Evolutionary conservation across 1,140 invertebrate genomes (phyloP), one percentile per base, ranked within the genome.

Genomic region (Calephelis nemesis): DNA sequence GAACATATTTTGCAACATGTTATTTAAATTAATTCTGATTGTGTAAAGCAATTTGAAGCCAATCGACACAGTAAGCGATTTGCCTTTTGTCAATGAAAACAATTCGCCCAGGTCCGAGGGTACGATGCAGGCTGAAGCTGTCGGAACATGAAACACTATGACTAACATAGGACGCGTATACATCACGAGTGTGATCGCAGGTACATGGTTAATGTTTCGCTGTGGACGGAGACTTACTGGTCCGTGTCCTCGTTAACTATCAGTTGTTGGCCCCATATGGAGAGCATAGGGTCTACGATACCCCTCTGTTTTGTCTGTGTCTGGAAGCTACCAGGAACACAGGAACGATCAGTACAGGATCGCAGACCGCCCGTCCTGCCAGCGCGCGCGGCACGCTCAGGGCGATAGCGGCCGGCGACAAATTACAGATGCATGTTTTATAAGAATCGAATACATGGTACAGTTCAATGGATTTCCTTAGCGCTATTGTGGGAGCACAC

Each of bases 271-370:
- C 97, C 97, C 97, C 97, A 98, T 95, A 98, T 98, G 93, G 96
- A 97, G 93, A 98, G 96, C 96, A 98, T 98, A 93, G 97, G 97
- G 94, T 98, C 97, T 95, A 97, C 96, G 95, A 97, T 97, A 94
- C 97, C 97, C 94, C 97, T 97, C 93, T 96, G 96, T 95, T 97
- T 97, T 93, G 93, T 94, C 92, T 95, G 96, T 95, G 96, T 97
- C 96, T 97, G 96, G 96, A 97, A 97, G 96, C 96, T 97, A 95
- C 92, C 85, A 83, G 83, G 82, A 88, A 91, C 86, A 91, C 84
- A 88, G 79, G 77, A 74, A 78, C 74, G 74, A 80, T 87, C 78
- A 88, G 87, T 83, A 77, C 62, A 65, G 45, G 71, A 70, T 63
- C 65, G 72, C 66, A 72, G 63, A 52, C 54, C 62, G 69, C 70